A percentile compares a stretch with the other conserved stretches of the same genome.
These are phyloP conservation scores for Oscheius sp. DNA, from an alignment of 2,888 invertebrate species.

Conservation along the genomic window DNA sequence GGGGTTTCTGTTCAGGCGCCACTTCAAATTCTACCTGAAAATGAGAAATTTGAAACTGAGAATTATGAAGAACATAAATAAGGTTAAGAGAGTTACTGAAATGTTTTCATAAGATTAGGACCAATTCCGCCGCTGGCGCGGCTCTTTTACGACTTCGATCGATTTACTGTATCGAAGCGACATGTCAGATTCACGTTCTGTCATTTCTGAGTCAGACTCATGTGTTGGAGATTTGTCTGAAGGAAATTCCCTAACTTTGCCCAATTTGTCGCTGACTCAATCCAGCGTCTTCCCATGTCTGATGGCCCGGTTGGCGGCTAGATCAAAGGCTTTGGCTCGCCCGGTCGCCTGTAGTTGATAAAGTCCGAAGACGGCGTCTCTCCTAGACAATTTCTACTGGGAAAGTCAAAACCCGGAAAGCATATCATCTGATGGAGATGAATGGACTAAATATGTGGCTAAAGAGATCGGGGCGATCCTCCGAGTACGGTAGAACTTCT, in stretches of 20 bases:
- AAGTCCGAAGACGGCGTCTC: constrained; percentile 1
- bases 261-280: neutral
- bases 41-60: neutral
- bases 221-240: neutral
- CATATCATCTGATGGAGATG: no score
- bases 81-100: neutral
- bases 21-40: neutral
- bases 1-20: constrained; percentile 19
- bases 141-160: constrained; percentile 22
- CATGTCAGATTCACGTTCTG: no score
- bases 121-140: neutral
- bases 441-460: no score
- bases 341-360: constrained; percentile 13
- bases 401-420: no score
- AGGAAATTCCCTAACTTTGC: no score
- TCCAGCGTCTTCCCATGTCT: neutral
- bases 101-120: constrained; percentile 28
- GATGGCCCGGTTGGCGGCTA: constrained; percentile 12
- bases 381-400: constrained; percentile 14
- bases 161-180: constrained; percentile 8
- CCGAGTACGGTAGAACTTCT: no score
- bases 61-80: constrained; percentile 4
- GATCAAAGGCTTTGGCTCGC: constrained; percentile 3
- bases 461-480: no score
- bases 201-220: neutral